phyloP scores from a whole-genome alignment of 2,888 invertebrate species.

The Onthophagus sagittarius region DNA sequence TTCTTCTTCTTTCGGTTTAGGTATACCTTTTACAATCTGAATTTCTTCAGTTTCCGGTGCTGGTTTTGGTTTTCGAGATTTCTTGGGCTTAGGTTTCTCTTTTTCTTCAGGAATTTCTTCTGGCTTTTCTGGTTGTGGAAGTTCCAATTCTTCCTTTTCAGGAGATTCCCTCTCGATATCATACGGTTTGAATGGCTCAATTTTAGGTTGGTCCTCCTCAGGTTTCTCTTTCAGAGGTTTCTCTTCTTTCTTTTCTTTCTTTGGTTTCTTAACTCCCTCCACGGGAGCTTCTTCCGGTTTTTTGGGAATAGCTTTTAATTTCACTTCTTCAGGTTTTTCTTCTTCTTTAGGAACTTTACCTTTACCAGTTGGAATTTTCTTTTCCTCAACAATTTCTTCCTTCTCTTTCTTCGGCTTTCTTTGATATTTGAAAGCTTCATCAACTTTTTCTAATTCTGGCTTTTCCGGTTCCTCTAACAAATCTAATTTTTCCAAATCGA shows the following conservation, averaged over 20 bases:
- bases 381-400: slow-evolving; percentile 32
- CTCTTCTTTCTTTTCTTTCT: slow-evolving; percentile 23
- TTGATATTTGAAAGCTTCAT: slow-evolving; percentile 39
- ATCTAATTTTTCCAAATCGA: slow-evolving; percentile 48
- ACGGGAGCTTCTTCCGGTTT: slow-evolving; percentile 29
- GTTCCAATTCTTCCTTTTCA: slow-evolving; percentile 38
- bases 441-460: slow-evolving; percentile 43
- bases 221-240: slow-evolving; percentile 25
- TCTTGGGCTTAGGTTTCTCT: slow-evolving; percentile 37
- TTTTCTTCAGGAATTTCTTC: slow-evolving; percentile 42
- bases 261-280: slow-evolving; percentile 18
- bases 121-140: slow-evolving; percentile 38
- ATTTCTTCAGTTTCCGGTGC: slow-evolving; percentile 46
- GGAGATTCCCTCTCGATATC: slow-evolving; percentile 45
- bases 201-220: slow-evolving; percentile 41
- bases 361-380: slow-evolving; percentile 40
- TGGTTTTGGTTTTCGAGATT: slow-evolving; percentile 43
- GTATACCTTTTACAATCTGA: slow-evolving; percentile 45
- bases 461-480: slow-evolving; percentile 47
- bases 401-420: slow-evolving; percentile 29
- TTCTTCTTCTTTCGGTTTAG: slow-evolving; percentile 37
- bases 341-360: slow-evolving; percentile 40
- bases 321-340: slow-evolving; percentile 36
- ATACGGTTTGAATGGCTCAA: slow-evolving; percentile 43
- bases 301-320: slow-evolving; percentile 43